Conservation (phyloP, 2,888 invertebrate genomes). For the Atethmia centrago region DNA sequence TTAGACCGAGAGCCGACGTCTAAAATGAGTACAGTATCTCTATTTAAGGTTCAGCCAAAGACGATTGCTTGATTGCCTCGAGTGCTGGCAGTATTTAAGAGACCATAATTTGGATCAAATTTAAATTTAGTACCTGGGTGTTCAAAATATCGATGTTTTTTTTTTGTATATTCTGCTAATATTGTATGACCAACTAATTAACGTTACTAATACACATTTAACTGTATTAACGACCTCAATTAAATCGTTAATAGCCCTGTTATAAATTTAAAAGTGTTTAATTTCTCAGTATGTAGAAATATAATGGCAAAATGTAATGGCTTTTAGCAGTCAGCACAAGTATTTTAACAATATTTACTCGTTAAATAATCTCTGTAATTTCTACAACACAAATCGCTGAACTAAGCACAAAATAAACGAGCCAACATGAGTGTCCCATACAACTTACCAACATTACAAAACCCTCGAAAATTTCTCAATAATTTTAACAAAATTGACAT, state of each 20-base stretch:
- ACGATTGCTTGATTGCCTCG: not conserved
- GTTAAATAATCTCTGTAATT: not conserved
- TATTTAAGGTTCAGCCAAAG: too few species aligned
- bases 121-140: not conserved
- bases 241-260: too few species aligned
- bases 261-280: not conserved
- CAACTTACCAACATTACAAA: constrained; percentile 3
- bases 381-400: not conserved
- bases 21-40: not conserved
- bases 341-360: too few species aligned
- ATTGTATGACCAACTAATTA: not conserved
- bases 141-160: not conserved
- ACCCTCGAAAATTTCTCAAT: constrained; percentile 15
- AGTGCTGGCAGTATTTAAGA: not conserved
- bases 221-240: not conserved
- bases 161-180: not conserved
- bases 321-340: not conserved
- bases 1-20: constrained; percentile 21
- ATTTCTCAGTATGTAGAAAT: not conserved
- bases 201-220: not conserved
- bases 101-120: not conserved
- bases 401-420: not conserved
- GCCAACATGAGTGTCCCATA: not conserved
- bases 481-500: constrained; percentile 53
- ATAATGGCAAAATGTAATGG: not conserved